Base-by-base conservation (phyloP, 2,113 vertebrate species). In the Sinocyclocheilus grahami region DNA sequence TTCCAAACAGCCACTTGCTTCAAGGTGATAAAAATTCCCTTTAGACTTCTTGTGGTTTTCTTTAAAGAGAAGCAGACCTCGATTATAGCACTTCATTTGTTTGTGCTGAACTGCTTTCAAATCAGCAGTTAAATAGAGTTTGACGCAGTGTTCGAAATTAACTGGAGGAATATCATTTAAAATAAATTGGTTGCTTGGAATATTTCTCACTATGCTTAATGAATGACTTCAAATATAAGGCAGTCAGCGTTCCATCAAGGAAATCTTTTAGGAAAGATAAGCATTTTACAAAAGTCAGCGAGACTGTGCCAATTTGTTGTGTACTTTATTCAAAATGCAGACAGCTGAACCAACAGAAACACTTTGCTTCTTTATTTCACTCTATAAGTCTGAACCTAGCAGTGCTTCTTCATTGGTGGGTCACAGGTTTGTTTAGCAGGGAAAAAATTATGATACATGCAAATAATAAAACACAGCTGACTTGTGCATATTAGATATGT, bases 221-320 rank as follows among this genome's bases (percentile, higher is more conserved):
- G 58, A 85, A 85, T 67, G 72, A 85, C 72, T 84, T 89, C 30
- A 86, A 87, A 78, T 81, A 75, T 86, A 53, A 86, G 79, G 63
- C 79, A 86, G 85, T 86, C 71, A 84, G 83, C 86, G 22, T 87
- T 86, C 78, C 48, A 87, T 88, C 77, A 87, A 76, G 75, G 58
- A 86, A 88, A 84, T 85, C 10, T 46, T 86, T 82, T 86, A 69
- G 85, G 81, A 72, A 76, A 75, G 60, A 85, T 88, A 84, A 86
- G 60, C 55, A 75, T 37, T 88, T 85, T 83, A 76, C 46, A 58
- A 46, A 62, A 83, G 69, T 71, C 55, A 76, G 72, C 84, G 55
- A 89, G 86, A 86, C 87, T 84, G 24, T 62, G 62, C 46, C 39
- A 89, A 76, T 22, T 39, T 71, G 33, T 72, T 72, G 69, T 39